Evolutionary conservation across 2,113 vertebrate genomes (phyloP).

Genomic region (Pelusios castaneus): DNA sequence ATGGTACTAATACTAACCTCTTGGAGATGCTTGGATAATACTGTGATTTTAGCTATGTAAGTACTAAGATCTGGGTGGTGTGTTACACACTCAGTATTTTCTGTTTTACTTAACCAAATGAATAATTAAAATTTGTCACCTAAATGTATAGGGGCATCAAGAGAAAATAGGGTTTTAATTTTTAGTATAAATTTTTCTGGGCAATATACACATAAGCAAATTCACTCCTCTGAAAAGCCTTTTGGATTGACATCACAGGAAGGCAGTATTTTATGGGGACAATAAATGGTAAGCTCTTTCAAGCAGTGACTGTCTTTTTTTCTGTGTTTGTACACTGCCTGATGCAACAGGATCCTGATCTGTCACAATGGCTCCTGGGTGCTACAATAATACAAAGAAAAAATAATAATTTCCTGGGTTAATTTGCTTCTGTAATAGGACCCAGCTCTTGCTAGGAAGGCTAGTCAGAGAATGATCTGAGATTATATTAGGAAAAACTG

Average conservation of each 20-base stretch:
- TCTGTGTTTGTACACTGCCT: too few species aligned
- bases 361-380: background rate
- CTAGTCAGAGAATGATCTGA: background rate
- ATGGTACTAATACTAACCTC: background rate
- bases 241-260: background rate
- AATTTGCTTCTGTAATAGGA: background rate
- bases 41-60: background rate
- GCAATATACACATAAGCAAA: background rate
- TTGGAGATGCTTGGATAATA: background rate
- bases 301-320: background rate
- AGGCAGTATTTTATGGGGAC: background rate
- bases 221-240: background rate
- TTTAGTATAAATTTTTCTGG: background rate
- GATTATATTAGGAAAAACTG: background rate
- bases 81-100: background rate
- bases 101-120: background rate
- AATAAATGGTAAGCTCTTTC: too few species aligned
- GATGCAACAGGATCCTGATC: background rate
- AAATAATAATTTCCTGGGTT: background rate
- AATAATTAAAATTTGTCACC: background rate
- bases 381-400: background rate
- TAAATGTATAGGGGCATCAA: background rate
- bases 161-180: background rate
- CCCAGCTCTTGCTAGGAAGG: background rate
- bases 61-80: background rate